Conservation (phyloP, 2,888 invertebrate genomes). For the Agrochola lota region DNA sequence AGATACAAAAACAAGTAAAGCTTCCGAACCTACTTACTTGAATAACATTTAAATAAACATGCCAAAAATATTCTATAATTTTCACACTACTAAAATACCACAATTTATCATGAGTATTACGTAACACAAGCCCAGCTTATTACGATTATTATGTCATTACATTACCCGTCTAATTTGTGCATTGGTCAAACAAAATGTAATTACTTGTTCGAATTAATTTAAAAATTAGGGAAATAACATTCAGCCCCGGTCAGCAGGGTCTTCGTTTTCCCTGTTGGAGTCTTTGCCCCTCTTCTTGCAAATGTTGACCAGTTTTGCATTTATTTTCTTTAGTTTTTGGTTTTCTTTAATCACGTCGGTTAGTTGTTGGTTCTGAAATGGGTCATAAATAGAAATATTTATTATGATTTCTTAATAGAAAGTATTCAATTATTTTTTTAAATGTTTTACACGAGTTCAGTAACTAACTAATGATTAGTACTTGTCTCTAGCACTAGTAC, state of each 20-base stretch:
- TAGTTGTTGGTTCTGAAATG: constrained; percentile 86
- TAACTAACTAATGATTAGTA: background rate
- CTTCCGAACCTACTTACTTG: background rate
- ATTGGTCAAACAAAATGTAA: constrained; percentile 39
- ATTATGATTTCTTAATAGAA: constrained; percentile 44
- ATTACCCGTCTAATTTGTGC: constrained; percentile 52
- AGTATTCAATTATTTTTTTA: too few species aligned
- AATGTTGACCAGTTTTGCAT: constrained; percentile 83
- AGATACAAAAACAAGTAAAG: constrained; percentile 11
- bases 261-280: constrained; percentile 81
- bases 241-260: constrained; percentile 75
- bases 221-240: constrained; percentile 1
- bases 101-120: constrained; percentile 55
- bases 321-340: constrained; percentile 87
- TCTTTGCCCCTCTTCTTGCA: constrained; percentile 87
- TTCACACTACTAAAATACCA: constrained; percentile 33
- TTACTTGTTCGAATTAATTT: constrained; percentile 28
- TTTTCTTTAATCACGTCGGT: constrained; percentile 88
- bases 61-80: constrained; percentile 34
- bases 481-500: background rate
- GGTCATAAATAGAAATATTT: constrained; percentile 8
- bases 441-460: too few species aligned
- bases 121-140: constrained; percentile 63
- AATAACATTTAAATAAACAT: constrained; percentile 25
- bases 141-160: constrained; percentile 31